Base-by-base conservation (phyloP, 2,888 invertebrate genomes). In the Watsonalla cultraria region DNA sequence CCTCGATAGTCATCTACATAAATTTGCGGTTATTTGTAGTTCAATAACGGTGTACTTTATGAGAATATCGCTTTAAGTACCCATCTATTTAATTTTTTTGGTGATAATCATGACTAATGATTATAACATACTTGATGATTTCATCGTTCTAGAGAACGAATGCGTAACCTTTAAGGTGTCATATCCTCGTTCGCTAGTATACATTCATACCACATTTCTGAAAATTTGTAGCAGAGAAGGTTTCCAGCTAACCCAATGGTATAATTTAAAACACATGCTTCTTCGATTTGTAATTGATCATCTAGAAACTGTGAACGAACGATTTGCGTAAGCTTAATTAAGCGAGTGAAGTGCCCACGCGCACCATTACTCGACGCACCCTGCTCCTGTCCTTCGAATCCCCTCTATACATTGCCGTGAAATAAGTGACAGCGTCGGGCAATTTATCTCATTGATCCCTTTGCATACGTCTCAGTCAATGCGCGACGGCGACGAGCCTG, bases 391-490 rank as follows among this genome's bases (percentile, higher is more conserved):
- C 56, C 52, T 60, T 58, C 58, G 60, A 54, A 61, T 60, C 59
- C 59, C 60, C 64, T 63, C 57, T 63, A 74, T 74, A 78, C 72
- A 74, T 77, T 65, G 67, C 72, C 72, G 76, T 76, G 72, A 80
- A 82, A 82, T 80, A 84, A 85, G 82, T 82, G 85, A 82, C 81
- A 82, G 78, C 72, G 78, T 73, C 70, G 74, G 75, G 80, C 81
- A 79, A 88, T 88, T 81, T 82, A 82, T 88, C 85, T 84, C 80
- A 85, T 85, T 86, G 85, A 86, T 86, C 86, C 85, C 81, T 84
- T 80, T 83, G 84, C 85, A 86, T 87, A 85, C 80, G 78, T 86
- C 84, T 86, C 83, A 84, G 86, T 87, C 84, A 84, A 70, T 79
- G 80, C 77, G 74, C 74, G 72, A 68, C 69, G 66, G 66, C 66